A percentile compares a stretch with the other conserved stretches of the same genome.
Evolutionary conservation across 64 coral and sea anemone genomes (phyloP).

Genomic region (Montipora foliosa): DNA sequence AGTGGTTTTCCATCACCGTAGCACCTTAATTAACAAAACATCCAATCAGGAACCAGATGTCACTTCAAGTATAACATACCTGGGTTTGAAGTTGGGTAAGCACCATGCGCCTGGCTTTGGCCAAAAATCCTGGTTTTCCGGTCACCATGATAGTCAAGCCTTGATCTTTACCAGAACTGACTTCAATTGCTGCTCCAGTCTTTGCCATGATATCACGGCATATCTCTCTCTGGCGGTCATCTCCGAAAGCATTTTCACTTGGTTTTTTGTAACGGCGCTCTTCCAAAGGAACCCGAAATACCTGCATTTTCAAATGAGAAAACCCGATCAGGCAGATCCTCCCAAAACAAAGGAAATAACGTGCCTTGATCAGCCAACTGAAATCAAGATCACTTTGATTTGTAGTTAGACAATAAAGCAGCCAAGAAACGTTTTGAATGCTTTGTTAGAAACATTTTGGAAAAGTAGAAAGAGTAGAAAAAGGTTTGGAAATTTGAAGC

Average conservation of each 20-base stretch:
- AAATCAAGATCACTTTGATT: no score
- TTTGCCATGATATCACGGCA: slow-evolving; percentile 95
- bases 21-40: no score
- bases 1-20: no score
- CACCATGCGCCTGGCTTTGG: slow-evolving; percentile 87
- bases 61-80: slow-evolving; percentile 35
- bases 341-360: no score
- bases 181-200: slow-evolving; percentile 97
- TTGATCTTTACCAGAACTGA: slow-evolving; percentile 94
- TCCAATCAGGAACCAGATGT: no score
- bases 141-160: slow-evolving; percentile 97
- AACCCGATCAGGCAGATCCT: background rate
- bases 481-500: no score
- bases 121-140: slow-evolving; percentile 89
- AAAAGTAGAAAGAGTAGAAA: no score
- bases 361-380: no score
- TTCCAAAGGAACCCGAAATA: slow-evolving; percentile 96
- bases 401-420: no score
- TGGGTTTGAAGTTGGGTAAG: slow-evolving; percentile 94
- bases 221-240: slow-evolving; percentile 86
- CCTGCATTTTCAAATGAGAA: slow-evolving; percentile 45
- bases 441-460: no score
- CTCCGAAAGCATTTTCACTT: slow-evolving; percentile 88
- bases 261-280: slow-evolving; percentile 83
- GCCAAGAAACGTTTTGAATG: no score